Percentiles rank a stretch among this genome's conserved stretches.
These are phyloP conservation scores for Chrosomus eos DNA, from an alignment of 2,797 vertebrate genomes.

Conservation along the genomic window DNA sequence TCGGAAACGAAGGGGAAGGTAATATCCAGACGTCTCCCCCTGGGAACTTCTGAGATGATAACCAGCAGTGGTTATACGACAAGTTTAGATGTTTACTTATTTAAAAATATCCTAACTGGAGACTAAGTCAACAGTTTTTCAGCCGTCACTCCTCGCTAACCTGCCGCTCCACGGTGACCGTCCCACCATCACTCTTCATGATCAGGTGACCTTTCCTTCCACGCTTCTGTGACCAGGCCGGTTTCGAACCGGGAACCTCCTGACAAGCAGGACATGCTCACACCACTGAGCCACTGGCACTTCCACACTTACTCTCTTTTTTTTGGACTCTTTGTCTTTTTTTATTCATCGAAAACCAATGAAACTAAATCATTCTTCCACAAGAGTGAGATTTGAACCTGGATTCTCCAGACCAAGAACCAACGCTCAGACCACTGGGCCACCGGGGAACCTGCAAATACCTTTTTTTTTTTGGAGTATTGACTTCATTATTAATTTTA, in stretches of 20 bases:
- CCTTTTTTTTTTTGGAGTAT: neutral
- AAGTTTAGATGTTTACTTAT: too few relatives aligned
- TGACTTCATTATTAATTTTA: neutral
- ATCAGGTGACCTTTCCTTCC: too few relatives aligned
- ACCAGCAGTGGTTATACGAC: too few relatives aligned
- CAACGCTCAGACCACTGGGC: neutral
- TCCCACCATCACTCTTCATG: neutral
- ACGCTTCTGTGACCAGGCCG: neutral
- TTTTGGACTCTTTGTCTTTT: neutral
- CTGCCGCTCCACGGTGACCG: too few relatives aligned
- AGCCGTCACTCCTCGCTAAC: too few relatives aligned
- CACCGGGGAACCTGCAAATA: neutral
- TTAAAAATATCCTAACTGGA: too few relatives aligned
- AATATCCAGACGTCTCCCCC: too few relatives aligned
- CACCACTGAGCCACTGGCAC: neutral
- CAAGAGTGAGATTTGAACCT: neutral
- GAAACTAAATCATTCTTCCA: neutral
- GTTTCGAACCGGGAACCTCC: neutral
- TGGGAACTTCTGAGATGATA: too few relatives aligned
- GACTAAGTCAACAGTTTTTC: too few relatives aligned
- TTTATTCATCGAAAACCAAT: neutral
- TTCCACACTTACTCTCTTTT: rapidly evolving
- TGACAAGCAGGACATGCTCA: neutral
- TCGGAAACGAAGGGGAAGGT: too few relatives aligned
- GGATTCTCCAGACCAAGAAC: rapidly evolving